Evolutionary conservation across 2,797 vertebrate species (phyloP), one percentile per base, ranked within the genome.

Genomic region (Cyprinodon diabolis): DNA sequence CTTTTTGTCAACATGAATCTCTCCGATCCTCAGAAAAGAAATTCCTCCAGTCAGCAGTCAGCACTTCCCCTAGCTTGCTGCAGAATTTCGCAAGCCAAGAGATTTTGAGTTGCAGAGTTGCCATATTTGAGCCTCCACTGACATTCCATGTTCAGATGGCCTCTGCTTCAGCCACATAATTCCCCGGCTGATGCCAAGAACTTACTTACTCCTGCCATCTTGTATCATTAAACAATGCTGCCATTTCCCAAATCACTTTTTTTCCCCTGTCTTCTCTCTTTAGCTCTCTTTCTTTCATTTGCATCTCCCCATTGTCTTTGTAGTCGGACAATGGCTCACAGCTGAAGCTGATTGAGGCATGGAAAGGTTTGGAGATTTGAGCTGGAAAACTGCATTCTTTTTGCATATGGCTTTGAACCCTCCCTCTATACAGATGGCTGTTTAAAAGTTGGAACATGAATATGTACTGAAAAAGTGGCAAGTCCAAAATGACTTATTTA

Each of bases 281-380:
- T 77, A 58, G n/a, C 75, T 68, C 58, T 74, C 40, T 82, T 55
- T 69, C 71, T 85, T 86, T 87, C 79, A 75, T 81, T 88, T 83
- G 77, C 85, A 74, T 86, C 80, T 74, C 73, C 83, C 84, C 74
- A 87, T 85, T 88, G 82, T 90, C 80, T 84, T 84, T 79, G 85
- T 87, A 80, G 77, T 87, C 85, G 87, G 48, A 84, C 75, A 71
- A 92, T 91, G 91, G 89, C 89, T 93, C 92, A 91, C 90, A 92
- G 90, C 87, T 88, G 87, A 93, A 85, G 85, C 88, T 78, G 86
- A 93, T 94, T 94, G 91, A 87, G 85, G 88, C 86, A 90, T 85
- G 87, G 82, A 87, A 81, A 72, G 91, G 92, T 93, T 95, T 90
- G 85, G 90, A 92, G 90, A 91, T 94, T 93, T 90, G 90, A 88